Evolutionary conservation across 2,113 vertebrate species (phyloP).

Genomic region (Sinosuthora webbiana): DNA sequence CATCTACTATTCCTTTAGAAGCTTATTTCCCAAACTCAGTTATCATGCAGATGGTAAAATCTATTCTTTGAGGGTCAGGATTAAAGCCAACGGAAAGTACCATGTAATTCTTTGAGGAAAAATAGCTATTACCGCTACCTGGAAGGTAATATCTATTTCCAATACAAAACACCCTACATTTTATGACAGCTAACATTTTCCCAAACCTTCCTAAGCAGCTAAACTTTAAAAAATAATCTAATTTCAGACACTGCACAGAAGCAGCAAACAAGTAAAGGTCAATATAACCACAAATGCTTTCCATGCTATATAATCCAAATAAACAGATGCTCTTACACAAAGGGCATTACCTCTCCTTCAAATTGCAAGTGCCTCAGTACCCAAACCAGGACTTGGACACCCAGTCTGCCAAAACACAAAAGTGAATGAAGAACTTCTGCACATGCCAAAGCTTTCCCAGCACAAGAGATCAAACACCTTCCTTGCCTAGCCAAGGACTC

Average conservation of each 20-base stretch:
- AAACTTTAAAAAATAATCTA: neutral
- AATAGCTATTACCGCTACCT: slow-evolving; percentile 16
- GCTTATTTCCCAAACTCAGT: slow-evolving; percentile 21
- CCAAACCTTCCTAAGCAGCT: neutral
- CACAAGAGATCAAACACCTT: neutral
- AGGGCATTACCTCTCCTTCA: neutral
- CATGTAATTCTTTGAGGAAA: slow-evolving; percentile 16
- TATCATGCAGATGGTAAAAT: slow-evolving; percentile 34
- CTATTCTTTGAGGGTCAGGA: slow-evolving; percentile 15
- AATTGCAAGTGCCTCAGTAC: neutral
- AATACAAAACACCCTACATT: neutral
- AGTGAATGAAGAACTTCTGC: neutral
- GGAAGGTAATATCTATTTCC: neutral
- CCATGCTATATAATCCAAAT: neutral
- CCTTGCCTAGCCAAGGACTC: fast-evolving
- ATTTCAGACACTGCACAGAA: neutral
- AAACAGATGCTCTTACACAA: neutral
- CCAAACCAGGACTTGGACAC: neutral
- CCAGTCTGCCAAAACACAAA: neutral
- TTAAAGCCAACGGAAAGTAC: neutral
- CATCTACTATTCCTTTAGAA: neutral
- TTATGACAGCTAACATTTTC: neutral
- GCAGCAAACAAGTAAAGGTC: neutral
- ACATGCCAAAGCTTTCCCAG: neutral
- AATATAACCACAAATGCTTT: neutral